phyloP scores from a whole-genome alignment of 1,140 invertebrate species.

The Microplitis mediator region DNA sequence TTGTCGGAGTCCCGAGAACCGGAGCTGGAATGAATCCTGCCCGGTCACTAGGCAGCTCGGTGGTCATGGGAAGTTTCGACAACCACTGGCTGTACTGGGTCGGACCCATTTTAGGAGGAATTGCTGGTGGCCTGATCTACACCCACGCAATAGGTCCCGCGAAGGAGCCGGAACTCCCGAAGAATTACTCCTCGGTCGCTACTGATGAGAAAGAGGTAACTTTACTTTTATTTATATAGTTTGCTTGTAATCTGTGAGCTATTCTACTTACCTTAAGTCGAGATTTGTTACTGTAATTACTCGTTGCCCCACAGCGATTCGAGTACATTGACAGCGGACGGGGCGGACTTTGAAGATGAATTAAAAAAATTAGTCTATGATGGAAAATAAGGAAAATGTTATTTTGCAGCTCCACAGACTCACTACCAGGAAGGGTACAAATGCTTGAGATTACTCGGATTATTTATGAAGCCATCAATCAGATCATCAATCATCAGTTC shows the following conservation, averaged over 20 bases:
- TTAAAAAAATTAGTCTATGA: neutral
- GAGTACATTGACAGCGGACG: conserved; percentile 62
- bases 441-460: conserved; percentile 32
- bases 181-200: conserved; percentile 66
- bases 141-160: conserved; percentile 72
- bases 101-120: conserved; percentile 81
- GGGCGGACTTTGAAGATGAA: conserved; percentile 50
- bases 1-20: conserved; percentile 84
- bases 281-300: too few species aligned
- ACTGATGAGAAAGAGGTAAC: conserved; percentile 73
- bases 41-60: conserved; percentile 82
- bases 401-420: conserved; percentile 62
- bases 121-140: conserved; percentile 79
- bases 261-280: too few species aligned
- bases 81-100: conserved; percentile 92
- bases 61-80: conserved; percentile 75
- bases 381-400: conserved; percentile 40
- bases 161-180: conserved; percentile 54
- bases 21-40: conserved; percentile 91
- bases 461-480: too few species aligned
- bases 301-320: conserved; percentile 53
- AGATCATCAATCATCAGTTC: too few species aligned
- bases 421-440: conserved; percentile 56
- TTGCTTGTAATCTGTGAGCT: neutral
- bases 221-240: conserved; percentile 33